phyloP scores from a whole-genome alignment of 2,888 invertebrate species.

The Pecten maximus region DNA sequence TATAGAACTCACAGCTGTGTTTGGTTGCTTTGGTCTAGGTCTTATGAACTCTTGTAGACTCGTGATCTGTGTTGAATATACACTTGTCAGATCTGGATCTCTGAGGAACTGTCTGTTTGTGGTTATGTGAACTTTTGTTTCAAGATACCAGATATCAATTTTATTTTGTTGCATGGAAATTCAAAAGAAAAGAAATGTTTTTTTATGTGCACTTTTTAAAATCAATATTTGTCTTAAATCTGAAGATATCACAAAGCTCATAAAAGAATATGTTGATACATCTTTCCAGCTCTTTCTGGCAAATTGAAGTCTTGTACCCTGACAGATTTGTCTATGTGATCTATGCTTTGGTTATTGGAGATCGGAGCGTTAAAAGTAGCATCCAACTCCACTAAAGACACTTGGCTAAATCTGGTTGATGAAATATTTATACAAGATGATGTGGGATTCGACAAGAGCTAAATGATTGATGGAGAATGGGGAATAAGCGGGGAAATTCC shows the following conservation, averaged over 20 bases:
- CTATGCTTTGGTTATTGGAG: neutral
- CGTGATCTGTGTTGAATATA: neutral
- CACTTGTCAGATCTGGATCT: slow-evolving; percentile 26
- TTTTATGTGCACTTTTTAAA: no score
- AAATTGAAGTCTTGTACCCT: slow-evolving; percentile 2
- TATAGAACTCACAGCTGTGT: neutral
- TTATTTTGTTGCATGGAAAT: neutral
- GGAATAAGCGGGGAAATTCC: neutral
- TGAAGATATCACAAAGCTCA: neutral
- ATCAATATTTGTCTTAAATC: neutral
- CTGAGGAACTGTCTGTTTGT: neutral
- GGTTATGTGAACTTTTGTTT: neutral
- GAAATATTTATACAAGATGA: slow-evolving; percentile 11
- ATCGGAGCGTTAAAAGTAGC: neutral
- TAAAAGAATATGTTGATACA: neutral
- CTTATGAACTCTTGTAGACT: neutral
- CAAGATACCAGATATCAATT: neutral
- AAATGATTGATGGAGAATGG: neutral
- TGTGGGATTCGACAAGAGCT: neutral
- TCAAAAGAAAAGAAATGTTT: neutral
- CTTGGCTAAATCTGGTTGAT: slow-evolving; percentile 15
- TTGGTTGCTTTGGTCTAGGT: neutral
- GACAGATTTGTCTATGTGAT: neutral
- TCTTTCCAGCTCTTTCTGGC: neutral
- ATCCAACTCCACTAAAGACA: neutral